Evolutionary conservation across 2,113 vertebrate genomes (phyloP).

Genomic region (Xiphorhynchus elegans): DNA sequence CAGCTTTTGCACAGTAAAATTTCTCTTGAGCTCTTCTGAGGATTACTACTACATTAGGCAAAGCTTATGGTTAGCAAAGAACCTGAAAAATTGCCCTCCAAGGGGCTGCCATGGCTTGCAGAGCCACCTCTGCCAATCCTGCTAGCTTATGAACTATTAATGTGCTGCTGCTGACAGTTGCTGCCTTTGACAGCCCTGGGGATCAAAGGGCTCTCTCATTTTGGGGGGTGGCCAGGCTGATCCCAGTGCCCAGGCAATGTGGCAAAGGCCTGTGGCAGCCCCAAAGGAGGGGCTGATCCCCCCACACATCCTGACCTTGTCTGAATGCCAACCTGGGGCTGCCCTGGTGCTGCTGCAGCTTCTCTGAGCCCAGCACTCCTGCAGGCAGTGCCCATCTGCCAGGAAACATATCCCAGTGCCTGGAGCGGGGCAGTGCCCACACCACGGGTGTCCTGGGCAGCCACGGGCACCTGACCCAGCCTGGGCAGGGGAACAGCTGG

Average conservation of each 20-base stretch:
- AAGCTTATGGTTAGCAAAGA: neutral
- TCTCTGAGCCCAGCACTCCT: neutral
- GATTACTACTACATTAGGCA: neutral
- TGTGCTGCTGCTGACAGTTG: neutral
- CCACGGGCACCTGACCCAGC: fast-evolving
- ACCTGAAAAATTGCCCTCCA: neutral
- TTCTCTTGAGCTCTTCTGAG: neutral
- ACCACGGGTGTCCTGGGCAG: neutral
- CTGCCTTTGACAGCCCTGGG: neutral
- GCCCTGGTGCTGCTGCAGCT: fast-evolving
- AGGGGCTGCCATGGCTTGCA: neutral
- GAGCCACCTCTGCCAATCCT: neutral
- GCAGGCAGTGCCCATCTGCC: neutral
- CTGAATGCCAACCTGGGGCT: neutral
- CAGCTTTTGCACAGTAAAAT: neutral
- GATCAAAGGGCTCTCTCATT: neutral
- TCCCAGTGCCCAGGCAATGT: fast-evolving
- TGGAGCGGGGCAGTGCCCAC: neutral
- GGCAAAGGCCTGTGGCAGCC: neutral
- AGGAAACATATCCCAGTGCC: neutral
- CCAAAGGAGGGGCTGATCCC: fast-evolving
- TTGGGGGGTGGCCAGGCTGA: fast-evolving
- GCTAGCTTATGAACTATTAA: neutral
- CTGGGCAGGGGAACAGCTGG: neutral
- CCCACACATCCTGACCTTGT: neutral